Evolutionary conservation across 2,797 vertebrate genomes (phyloP), one percentile per base, ranked within the genome.

Genomic region (Galago senegalensis): DNA sequence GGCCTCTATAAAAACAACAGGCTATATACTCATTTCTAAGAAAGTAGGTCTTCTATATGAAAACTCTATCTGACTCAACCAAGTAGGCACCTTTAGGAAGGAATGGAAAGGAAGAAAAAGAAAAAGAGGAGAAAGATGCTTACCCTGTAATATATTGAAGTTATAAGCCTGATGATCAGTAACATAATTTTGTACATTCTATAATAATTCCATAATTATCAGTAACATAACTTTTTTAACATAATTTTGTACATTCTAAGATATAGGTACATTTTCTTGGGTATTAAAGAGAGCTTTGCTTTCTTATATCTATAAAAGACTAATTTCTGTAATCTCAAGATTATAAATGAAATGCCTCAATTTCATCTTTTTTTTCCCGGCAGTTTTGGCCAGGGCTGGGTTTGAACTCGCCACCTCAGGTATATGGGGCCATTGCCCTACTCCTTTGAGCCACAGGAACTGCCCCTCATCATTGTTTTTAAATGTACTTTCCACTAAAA

Each of bases 401-500:
- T 43, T 43, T 43, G 40, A 43, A 43, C 40, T 43, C 40, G 5
- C 40, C 40, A 43, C 40, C 40, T 43, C 40, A 43, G 40, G 40
- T 43, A 43, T 43, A 43, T 43, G 40, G 40, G 40, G 40, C 40
- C 40, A 6, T 7, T 7, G 40, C 40, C 40, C 40, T 43, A 43
- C 7, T 43, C 40, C 40, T 43, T 43, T 7, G 7, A 43, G 40
- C 40, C 40, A 43, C 40, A 43, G 40, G 40, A 43, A 1, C 40
- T 43, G 40, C 40, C 40, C 40, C 40, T 43, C 40, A 75, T 91
- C 6, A 69, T 76, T 75, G 61, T 73, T 93, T 69, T 40, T 56
- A 92, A 96, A 87, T 14, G 4, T 21, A 92, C 29, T 89, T 93
- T 72, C 93, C 21, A 75, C 12, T 70, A 94, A 93, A 97, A 93